phyloP scores from a whole-genome alignment of 2,888 invertebrate species.

The Dilophus febrilis region DNA sequence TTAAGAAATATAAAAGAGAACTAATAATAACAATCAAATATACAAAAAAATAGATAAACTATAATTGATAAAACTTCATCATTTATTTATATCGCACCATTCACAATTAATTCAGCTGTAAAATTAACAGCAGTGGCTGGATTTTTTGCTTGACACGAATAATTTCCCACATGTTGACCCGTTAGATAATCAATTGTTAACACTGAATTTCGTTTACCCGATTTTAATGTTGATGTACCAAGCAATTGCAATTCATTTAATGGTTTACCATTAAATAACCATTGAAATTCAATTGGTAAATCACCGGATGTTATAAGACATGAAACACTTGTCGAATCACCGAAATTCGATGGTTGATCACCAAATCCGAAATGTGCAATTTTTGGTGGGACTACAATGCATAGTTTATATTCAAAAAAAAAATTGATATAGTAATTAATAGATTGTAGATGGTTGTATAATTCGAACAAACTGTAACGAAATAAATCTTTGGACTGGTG shows the following conservation, averaged over 20 bases:
- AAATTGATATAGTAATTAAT: too few relatives aligned
- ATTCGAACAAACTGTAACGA: too few relatives aligned
- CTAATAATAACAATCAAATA: too few relatives aligned
- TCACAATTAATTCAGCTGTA: slow-evolving; percentile 49
- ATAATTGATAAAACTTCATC: too few relatives aligned
- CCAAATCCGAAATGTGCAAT: slow-evolving; percentile 62
- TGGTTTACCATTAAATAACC: slow-evolving; percentile 33
- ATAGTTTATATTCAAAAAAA: too few relatives aligned
- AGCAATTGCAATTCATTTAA: slow-evolving; percentile 22
- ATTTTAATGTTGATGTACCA: slow-evolving; percentile 21
- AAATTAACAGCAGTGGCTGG: slow-evolving; percentile 48
- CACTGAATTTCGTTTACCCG: slow-evolving; percentile 41
- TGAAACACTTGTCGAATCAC: slow-evolving; percentile 50
- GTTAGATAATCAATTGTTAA: slow-evolving; percentile 43
- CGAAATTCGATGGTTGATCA: slow-evolving; percentile 49
- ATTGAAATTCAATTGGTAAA: slow-evolving; percentile 45
- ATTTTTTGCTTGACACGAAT: slow-evolving; percentile 58
- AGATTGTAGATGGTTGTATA: too few relatives aligned
- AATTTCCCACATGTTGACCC: slow-evolving; percentile 51
- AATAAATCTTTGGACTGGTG: too few relatives aligned
- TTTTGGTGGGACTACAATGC: slow-evolving; percentile 68
- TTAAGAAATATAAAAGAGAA: too few relatives aligned
- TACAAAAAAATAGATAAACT: too few relatives aligned
- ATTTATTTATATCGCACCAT: too few relatives aligned
- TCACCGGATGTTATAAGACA: slow-evolving; percentile 57